Conservation (phyloP, 2,888 invertebrate species). For the Pammene aurita region DNA sequence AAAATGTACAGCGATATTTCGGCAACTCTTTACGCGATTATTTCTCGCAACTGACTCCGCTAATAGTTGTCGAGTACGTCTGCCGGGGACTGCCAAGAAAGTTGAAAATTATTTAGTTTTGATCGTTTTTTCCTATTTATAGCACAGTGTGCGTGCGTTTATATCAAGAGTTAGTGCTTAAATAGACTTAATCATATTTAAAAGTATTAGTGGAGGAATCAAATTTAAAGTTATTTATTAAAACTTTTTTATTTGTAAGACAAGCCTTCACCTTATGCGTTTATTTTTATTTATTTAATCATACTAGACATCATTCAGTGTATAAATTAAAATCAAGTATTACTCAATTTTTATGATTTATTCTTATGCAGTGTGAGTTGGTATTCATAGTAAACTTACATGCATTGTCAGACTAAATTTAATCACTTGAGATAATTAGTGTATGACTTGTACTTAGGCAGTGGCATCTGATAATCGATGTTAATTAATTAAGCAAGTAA, state of each 20-base stretch:
- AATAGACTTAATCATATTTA: background rate
- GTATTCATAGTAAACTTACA: background rate
- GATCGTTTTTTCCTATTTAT: constrained; percentile 17
- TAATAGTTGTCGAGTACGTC: constrained; percentile 35
- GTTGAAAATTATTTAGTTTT: constrained; percentile 29
- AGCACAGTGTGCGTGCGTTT: constrained; percentile 11
- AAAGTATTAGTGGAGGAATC: too few species aligned
- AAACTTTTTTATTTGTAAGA: too few species aligned
- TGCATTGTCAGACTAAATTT: background rate
- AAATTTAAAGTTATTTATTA: too few species aligned
- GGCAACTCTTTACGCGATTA: constrained; percentile 35
- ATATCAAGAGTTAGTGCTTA: background rate
- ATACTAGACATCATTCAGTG: too few species aligned
- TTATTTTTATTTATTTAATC: too few species aligned
- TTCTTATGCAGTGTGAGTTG: too few species aligned
- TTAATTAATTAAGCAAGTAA: constrained; percentile 23
- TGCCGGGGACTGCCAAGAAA: constrained; percentile 34
- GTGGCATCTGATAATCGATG: background rate
- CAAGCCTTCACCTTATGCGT: too few species aligned
- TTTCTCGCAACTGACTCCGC: constrained; percentile 33
- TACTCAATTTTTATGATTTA: too few species aligned
- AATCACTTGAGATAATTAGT: constrained; percentile 4
- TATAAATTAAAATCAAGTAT: too few species aligned
- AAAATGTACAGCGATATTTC: constrained; percentile 23
- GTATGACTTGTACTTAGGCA: background rate